Evolutionary conservation across 2,888 invertebrate species (phyloP), one percentile per base, ranked within the genome.

Genomic region (Allolobophora icterica): DNA sequence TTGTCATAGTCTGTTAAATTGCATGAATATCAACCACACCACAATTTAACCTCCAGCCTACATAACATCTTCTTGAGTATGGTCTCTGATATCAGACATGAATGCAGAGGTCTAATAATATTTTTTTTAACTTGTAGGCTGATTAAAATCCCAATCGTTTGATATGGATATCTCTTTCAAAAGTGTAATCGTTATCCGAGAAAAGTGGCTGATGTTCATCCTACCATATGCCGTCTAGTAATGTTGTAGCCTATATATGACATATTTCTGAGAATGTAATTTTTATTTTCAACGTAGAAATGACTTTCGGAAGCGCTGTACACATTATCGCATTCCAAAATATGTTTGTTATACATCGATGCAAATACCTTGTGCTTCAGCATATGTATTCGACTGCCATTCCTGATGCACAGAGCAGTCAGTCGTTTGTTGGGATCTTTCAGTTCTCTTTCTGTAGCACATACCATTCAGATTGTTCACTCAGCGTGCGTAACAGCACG

Each of bases 331-430:
- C n/a, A n/a, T n/a, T n/a, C 13, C 1, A 17, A 11, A 17, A 42
- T 15, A 42, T 42, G 13, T 42, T 52, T 24, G 52, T 24, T 52
- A 71, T 30, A 11, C 71, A 52, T 1, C 5, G 17, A 71, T 71
- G 71, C n/a, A n/a, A n/a, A n/a, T 71, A 30, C 87, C 87, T 87
- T 87, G 38, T 87, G 34, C 11, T 87, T 87, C 19, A 87, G 87
- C 87, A 87, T 87, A 35, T 87, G 87, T 34, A 87, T 87, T 87
- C 38, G 17, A 19, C 35, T 35, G 35, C 87, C 87, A 35, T 38
- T 87, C 34, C 6, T 87, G 34, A 87, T 87, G 38, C 87, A 87
- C 24, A 87, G 24, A 87, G 87, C 87, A 6, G 87, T 87, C 87
- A 87, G 24, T 87, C 87, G 34, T 24, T 87, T 87, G 11, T 38